Conservation (phyloP, 2,113 vertebrate genomes). For the Centropus bengalensis region DNA sequence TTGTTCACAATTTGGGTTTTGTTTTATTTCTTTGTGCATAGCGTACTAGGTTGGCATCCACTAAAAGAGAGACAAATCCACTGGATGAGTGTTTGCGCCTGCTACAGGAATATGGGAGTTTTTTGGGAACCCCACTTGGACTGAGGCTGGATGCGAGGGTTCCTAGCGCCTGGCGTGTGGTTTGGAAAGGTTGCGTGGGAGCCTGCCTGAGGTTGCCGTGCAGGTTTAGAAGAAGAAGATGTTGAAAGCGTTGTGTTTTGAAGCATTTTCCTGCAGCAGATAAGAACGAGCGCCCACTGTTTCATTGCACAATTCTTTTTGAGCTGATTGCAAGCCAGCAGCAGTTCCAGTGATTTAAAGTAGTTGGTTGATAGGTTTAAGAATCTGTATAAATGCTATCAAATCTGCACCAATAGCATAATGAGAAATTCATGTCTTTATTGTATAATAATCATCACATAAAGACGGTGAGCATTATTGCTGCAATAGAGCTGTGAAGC, state of each 20-base stretch:
- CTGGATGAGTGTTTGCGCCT: too few relatives aligned
- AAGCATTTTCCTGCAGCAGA: background rate
- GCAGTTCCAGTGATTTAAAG: conserved; percentile 24
- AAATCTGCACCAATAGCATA: background rate
- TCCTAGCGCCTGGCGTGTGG: background rate
- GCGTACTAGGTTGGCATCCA: background rate
- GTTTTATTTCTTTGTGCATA: background rate
- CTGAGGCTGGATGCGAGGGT: background rate
- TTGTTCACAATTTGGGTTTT: background rate
- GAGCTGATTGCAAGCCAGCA: background rate
- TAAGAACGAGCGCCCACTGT: background rate
- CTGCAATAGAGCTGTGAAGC: background rate
- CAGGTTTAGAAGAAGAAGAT: background rate
- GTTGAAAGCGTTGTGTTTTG: background rate
- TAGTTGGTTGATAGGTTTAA: conserved; percentile 3
- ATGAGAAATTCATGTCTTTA: conserved; percentile 25
- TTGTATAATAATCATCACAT: conserved; percentile 30
- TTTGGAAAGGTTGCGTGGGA: background rate
- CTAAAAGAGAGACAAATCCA: background rate
- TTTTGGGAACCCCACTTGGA: too few relatives aligned
- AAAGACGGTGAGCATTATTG: background rate
- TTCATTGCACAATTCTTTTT: background rate
- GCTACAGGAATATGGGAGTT: too few relatives aligned
- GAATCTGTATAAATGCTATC: conserved; percentile 9
- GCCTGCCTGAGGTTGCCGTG: background rate